Conservation (phyloP, 2,888 invertebrate genomes). For the Anthrax anthrax region DNA sequence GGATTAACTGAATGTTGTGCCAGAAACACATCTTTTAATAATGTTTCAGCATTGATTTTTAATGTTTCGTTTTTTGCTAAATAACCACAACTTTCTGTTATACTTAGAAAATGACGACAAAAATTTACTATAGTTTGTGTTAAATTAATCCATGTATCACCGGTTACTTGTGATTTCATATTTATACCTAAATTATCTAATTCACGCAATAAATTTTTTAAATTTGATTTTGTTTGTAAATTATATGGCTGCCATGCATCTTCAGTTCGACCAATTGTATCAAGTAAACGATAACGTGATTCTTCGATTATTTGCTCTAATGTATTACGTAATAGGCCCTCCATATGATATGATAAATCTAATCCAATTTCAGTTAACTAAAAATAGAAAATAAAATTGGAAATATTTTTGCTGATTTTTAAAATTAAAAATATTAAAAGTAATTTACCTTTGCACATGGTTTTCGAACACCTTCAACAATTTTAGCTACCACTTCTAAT, state of each 20-base stretch:
- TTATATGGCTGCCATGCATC: constrained; percentile 34
- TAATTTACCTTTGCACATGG: constrained; percentile 24
- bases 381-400: neutral
- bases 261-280: constrained; percentile 31
- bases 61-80: constrained; percentile 31
- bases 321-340: constrained; percentile 66
- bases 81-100: constrained; percentile 30
- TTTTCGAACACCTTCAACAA: constrained; percentile 62
- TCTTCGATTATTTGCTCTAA: constrained; percentile 31
- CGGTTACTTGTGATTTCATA: constrained; percentile 28
- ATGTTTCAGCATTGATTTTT: constrained; percentile 22
- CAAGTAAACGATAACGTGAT: constrained; percentile 28
- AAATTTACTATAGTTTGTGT: constrained; percentile 32
- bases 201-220: constrained; percentile 28
- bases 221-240: constrained; percentile 31
- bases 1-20: constrained; percentile 31
- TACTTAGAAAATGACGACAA: constrained; percentile 27
- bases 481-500: constrained; percentile 70
- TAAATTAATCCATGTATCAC: constrained; percentile 34
- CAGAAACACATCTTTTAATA: constrained; percentile 27
- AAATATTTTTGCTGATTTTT: neutral
- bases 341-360: constrained; percentile 83
- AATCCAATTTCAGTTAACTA: constrained; percentile 55
- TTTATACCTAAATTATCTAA: constrained; percentile 29
- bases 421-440: neutral